Base-by-base conservation (phyloP, 2,797 vertebrate species). In the Trematomus bernacchii region DNA sequence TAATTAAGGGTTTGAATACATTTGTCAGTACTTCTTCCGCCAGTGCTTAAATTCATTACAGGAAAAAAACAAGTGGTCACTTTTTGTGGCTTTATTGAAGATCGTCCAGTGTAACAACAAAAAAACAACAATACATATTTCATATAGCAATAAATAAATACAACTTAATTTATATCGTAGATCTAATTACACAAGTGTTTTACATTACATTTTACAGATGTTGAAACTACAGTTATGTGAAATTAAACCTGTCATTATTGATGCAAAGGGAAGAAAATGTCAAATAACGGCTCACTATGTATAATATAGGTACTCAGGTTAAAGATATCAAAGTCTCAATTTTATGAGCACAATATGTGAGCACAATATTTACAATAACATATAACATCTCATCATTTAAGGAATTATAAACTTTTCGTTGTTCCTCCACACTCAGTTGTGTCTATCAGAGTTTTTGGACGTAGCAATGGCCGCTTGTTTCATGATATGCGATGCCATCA, bases 401-500 rank as follows among this genome's bases (percentile, higher is more conserved):
- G 27, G 37, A 44, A 40, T 0, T 12, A 43, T 15, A 48, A 16
- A 30, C 16, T 10, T 42, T 42, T 59, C 50, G 40, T 11, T 66
- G 59, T 37, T 78, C 11, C 43, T 71, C 13, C 15, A 53, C n/a
- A 23, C 18, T 14, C 18, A 10, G 1, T 46, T 65, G 58, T 54
- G 54, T 33, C 50, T 16, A 2, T 73, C 42, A 43, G 33, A 63
- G 50, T 64, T 33, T 48, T 3, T 62, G 54, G 53, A n/a, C 4
- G 0, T 12, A 13, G 37, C 30, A 3, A 0, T 2, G 12, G 19
- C 42, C 48, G 21, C 18, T 69, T 19, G n/a, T 42, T 10, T 46
- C 18, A 10, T 30, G 18, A 18, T 2, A 37, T 59, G 44, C 65
- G 51, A 64, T 68, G 60, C 69, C 52, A 23, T 92, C 86, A 87